These are phyloP conservation scores for Anoplolepis gracilipes DNA, from an alignment of 1,140 invertebrate species.

Conservation along the genomic window DNA sequence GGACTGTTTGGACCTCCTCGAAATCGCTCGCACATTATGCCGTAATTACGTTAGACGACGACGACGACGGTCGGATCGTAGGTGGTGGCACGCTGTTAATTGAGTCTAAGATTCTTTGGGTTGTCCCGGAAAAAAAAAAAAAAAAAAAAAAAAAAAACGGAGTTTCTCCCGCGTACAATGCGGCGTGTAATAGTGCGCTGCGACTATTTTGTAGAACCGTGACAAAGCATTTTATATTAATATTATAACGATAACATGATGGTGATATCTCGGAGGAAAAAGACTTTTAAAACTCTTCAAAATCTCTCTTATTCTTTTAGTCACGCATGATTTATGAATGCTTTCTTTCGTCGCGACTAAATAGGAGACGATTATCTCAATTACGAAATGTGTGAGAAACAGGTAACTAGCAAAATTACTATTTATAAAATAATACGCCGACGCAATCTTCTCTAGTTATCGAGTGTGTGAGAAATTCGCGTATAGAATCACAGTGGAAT, in stretches of 20 bases:
- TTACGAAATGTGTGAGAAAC: not conserved
- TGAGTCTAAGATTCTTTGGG: constrained; percentile 12
- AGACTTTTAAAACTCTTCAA: not conserved
- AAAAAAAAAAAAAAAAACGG: not conserved
- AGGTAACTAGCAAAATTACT: not conserved
- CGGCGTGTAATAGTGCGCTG: not conserved
- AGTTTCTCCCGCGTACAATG: not conserved
- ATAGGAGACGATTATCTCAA: not conserved
- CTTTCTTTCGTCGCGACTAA: not conserved
- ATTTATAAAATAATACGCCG: not conserved
- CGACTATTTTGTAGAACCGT: not conserved
- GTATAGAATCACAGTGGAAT: constrained; percentile 10
- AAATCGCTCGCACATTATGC: constrained; percentile 65
- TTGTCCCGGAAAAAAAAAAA: too few species aligned
- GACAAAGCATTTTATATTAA: not conserved
- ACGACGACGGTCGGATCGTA: constrained; percentile 48
- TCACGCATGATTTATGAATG: not conserved
- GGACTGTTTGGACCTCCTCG: constrained; percentile 62
- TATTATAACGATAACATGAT: not conserved
- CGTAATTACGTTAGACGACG: constrained; percentile 68
- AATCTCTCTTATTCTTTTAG: not conserved
- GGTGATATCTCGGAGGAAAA: not conserved
- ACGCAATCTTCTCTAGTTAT: not conserved
- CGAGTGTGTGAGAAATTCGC: not conserved
- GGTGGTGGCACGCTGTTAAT: constrained; percentile 63